Percentiles rank a stretch among this genome's conserved stretches.
phyloP scores from a whole-genome alignment of 2,888 invertebrate genomes.

The Agrochola litura region DNA sequence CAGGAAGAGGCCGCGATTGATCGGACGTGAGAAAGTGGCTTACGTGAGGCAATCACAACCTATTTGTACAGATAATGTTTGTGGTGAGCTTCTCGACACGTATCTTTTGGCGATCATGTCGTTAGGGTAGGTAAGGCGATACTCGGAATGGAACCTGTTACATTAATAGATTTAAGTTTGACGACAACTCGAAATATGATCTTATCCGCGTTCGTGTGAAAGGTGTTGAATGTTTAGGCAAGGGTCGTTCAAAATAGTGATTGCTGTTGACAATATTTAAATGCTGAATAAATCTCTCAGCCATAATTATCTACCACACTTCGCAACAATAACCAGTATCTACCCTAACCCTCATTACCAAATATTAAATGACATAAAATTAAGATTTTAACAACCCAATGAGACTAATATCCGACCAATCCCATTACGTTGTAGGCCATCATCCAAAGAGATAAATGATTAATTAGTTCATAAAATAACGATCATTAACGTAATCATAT shows the following conservation, averaged over 20 bases:
- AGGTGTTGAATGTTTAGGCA: neutral
- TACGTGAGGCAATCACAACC: slow-evolving; percentile 63
- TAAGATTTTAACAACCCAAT: slow-evolving; percentile 50
- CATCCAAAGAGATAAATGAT: slow-evolving; percentile 67
- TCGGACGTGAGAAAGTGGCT: slow-evolving; percentile 76
- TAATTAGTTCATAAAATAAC: slow-evolving; percentile 70
- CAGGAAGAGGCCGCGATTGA: slow-evolving; percentile 85
- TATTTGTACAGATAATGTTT: slow-evolving; percentile 59
- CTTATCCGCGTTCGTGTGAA: neutral
- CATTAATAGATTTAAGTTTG: neutral
- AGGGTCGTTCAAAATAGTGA: too few species aligned
- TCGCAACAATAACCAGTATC: neutral
- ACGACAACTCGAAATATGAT: neutral
- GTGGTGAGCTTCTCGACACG: slow-evolving; percentile 39
- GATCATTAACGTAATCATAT: slow-evolving; percentile 75
- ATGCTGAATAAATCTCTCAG: neutral
- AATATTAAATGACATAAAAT: slow-evolving; percentile 52
- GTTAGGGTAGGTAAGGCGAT: slow-evolving; percentile 1
- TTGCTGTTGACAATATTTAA: neutral
- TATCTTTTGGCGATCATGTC: slow-evolving; percentile 31
- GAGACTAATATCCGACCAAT: slow-evolving; percentile 57
- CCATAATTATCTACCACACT: neutral
- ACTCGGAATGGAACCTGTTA: neutral
- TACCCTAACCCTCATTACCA: slow-evolving; percentile 22
- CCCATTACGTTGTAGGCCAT: slow-evolving; percentile 61